Percentiles rank a stretch among this genome's conserved stretches.
phyloP scores from a whole-genome alignment of 2,888 invertebrate species.

The Lamproptera curius region DNA sequence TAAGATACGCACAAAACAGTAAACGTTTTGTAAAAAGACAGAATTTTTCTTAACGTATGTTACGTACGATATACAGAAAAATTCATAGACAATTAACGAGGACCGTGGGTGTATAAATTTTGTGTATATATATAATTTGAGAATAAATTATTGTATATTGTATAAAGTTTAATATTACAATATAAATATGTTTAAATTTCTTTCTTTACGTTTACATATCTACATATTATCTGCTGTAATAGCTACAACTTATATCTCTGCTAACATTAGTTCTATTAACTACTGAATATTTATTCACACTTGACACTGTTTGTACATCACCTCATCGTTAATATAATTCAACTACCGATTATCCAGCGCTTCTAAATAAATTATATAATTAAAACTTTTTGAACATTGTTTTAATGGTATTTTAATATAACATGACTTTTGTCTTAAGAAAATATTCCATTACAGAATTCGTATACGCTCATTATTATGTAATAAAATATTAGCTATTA shows the following conservation, averaged over 20 bases:
- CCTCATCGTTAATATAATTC: background rate
- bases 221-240: slow-evolving; percentile 16
- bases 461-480: background rate
- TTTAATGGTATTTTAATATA: slow-evolving; percentile 14
- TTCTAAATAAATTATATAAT: background rate
- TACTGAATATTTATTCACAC: background rate
- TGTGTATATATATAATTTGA: slow-evolving; percentile 33
- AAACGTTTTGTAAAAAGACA: slow-evolving; percentile 27
- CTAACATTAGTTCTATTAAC: background rate
- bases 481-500: background rate
- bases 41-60: background rate
- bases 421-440: slow-evolving; percentile 14
- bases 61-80: slow-evolving; percentile 2
- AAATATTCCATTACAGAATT: slow-evolving; percentile 7
- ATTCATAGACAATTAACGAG: slow-evolving; percentile 9
- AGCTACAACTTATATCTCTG: background rate
- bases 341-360: background rate
- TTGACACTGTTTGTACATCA: background rate
- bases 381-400: slow-evolving; percentile 8
- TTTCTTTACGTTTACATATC: slow-evolving; percentile 14
- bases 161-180: slow-evolving; percentile 48
- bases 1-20: slow-evolving; percentile 33
- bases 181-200: slow-evolving; percentile 26
- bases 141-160: slow-evolving; percentile 47
- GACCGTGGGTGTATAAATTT: slow-evolving; percentile 33